phyloP scores from a whole-genome alignment of 2,797 vertebrate genomes.

The Jordanella pulchra region DNA sequence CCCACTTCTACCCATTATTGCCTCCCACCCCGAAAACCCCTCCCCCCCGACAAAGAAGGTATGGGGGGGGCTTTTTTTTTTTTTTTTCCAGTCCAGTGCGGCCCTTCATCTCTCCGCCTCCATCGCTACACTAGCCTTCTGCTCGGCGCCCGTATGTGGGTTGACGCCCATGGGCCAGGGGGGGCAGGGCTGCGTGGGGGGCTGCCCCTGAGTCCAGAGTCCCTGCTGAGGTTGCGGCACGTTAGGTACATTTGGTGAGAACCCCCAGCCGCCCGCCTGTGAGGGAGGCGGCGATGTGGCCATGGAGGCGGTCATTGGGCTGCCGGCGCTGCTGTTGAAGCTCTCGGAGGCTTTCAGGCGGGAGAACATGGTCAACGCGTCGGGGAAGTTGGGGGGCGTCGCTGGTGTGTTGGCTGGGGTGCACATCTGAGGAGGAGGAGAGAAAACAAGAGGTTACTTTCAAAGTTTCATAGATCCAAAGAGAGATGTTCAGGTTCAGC shows the following conservation, averaged over 20 bases:
- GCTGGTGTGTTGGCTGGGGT: slow-evolving; percentile 97
- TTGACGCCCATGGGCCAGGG: slow-evolving; percentile 88
- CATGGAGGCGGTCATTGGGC: slow-evolving; percentile 86
- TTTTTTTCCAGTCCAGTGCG: slow-evolving; percentile 54
- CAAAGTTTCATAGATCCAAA: neutral
- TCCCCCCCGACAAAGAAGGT: slow-evolving; percentile 6
- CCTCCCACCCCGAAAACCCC: slow-evolving; percentile 15
- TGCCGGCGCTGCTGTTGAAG: slow-evolving; percentile 87
- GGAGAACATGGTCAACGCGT: slow-evolving; percentile 96
- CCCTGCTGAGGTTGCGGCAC: slow-evolving; percentile 80
- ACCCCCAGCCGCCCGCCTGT: slow-evolving; percentile 79
- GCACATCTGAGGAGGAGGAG: slow-evolving; percentile 86
- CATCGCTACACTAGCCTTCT: slow-evolving; percentile 93
- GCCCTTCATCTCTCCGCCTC: slow-evolving; percentile 97
- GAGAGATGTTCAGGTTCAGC: neutral
- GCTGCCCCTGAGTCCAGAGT: slow-evolving; percentile 88
- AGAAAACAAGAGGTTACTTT: neutral
- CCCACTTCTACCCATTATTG: slow-evolving; percentile 32
- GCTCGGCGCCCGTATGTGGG: slow-evolving; percentile 85
- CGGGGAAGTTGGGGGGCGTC: slow-evolving; percentile 95
- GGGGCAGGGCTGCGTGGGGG: slow-evolving; percentile 76
- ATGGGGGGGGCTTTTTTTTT: slow-evolving; percentile 16
- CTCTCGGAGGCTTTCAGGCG: slow-evolving; percentile 96
- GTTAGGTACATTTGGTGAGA: slow-evolving; percentile 72
- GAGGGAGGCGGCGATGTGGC: slow-evolving; percentile 88